Percentiles rank a stretch among this genome's conserved stretches.
Conservation (phyloP, 2,113 vertebrate genomes). For the Eclectus roratus region DNA sequence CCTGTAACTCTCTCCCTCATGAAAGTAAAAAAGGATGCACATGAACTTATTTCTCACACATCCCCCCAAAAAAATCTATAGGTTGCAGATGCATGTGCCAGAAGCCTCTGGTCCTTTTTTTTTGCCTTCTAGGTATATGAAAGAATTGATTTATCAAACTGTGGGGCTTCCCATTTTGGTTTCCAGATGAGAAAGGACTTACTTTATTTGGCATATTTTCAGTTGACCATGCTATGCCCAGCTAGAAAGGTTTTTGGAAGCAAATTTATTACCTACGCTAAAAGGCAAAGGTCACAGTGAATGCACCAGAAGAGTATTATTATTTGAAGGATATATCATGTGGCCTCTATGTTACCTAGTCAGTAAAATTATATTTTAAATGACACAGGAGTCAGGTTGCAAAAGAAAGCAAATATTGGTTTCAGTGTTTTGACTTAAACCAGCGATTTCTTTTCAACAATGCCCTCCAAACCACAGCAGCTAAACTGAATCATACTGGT, state of each 20-base stretch:
- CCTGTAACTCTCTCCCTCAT: neutral
- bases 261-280: neutral
- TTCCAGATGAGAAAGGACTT: neutral
- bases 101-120: neutral
- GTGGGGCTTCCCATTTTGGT: neutral
- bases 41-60: neutral
- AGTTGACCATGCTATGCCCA: neutral
- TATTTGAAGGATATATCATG: neutral
- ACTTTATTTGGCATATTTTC: neutral
- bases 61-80: neutral
- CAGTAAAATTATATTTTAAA: neutral
- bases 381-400: neutral
- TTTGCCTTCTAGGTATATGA: neutral
- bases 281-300: neutral
- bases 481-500: neutral
- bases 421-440: neutral
- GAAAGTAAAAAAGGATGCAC: neutral
- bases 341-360: neutral
- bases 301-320: neutral
- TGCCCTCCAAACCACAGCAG: neutral
- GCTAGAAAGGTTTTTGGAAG: neutral
- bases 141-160: neutral
- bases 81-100: neutral
- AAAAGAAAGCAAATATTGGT: neutral
- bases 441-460: neutral